phyloP scores from a whole-genome alignment of 2,113 vertebrate species.

The Thryonomys swinderianus region DNA sequence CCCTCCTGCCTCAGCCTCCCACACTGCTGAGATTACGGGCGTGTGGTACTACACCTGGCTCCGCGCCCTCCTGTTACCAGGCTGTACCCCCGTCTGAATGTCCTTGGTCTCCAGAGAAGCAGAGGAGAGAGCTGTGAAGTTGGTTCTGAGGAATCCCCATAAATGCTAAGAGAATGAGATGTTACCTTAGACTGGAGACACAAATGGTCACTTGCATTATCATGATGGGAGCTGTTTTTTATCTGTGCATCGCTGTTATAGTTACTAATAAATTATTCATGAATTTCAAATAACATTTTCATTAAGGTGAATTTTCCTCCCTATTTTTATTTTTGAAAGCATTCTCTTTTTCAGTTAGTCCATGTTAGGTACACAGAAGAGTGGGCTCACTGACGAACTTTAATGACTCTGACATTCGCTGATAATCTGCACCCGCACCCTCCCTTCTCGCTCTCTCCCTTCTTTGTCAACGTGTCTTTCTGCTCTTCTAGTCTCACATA shows the following conservation, averaged over 20 bases:
- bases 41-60: neutral
- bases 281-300: neutral
- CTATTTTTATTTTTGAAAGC: neutral
- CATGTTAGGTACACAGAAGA: neutral
- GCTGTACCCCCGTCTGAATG: neutral
- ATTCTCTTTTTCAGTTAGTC: neutral
- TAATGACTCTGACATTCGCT: neutral
- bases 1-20: neutral
- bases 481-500: neutral
- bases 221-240: neutral
- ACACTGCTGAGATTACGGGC: neutral
- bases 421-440: neutral
- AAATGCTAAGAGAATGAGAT: neutral
- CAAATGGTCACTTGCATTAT: neutral
- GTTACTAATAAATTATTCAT: neutral
- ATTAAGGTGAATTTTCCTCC: neutral
- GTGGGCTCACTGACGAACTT: too few species aligned
- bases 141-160: neutral
- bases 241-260: neutral
- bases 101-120: neutral
- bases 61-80: neutral
- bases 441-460: fast-evolving
- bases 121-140: neutral
- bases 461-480: neutral
- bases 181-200: neutral